Evolutionary conservation across 2,888 invertebrate genomes (phyloP), one percentile per base, ranked within the genome.

Genomic region (Nesidiocoris tenuis): DNA sequence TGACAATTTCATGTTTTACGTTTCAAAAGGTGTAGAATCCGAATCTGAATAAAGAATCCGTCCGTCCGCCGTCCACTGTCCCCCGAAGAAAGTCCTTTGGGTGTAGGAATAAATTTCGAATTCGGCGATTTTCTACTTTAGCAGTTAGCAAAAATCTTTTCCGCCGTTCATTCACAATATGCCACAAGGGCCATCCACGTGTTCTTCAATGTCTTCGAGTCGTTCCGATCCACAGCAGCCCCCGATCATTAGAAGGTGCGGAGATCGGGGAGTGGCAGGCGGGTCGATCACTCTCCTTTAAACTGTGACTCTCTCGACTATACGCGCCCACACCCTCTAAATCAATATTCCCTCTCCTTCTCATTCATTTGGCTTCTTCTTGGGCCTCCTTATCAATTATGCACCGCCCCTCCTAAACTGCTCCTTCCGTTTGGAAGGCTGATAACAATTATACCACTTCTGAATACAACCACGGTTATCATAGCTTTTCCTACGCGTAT

Each of bases 271-370:
- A 39, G 39, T 39, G 70, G 70, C 56, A 68, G 68, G 68, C 68
- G 68, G n/a, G 68, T 70, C 70, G 70, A 70, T 70, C 70, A 70
- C 59, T 70, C 24, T 56, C 39, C 24, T 57, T 70, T 70, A 59
- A 70, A 70, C 70, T 70, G 70, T 70, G 70, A 70, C 70, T 70
- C 70, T n/a, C 59, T 39, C 57, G 70, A 59, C 59, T 70, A 70
- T 59, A 56, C 70, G 39, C 12, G 56, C 70, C 70, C 70, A 70
- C 70, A 70, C 70, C 70, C 70, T 59, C 59, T 70, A 70, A 70
- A 70, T 70, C 70, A 70, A 70, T 70, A 70, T 70, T 23, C 70
- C 70, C 39, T 39, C 3, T 39, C 12, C 39, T 7, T 39, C 39
- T 39, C 39, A 12, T n/a, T n/a, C n/a, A n/a, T n/a, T n/a, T n/a